Evolutionary conservation across 1,140 invertebrate species (phyloP), one percentile per base, ranked within the genome.

Genomic region (Lepidurus packardi): DNA sequence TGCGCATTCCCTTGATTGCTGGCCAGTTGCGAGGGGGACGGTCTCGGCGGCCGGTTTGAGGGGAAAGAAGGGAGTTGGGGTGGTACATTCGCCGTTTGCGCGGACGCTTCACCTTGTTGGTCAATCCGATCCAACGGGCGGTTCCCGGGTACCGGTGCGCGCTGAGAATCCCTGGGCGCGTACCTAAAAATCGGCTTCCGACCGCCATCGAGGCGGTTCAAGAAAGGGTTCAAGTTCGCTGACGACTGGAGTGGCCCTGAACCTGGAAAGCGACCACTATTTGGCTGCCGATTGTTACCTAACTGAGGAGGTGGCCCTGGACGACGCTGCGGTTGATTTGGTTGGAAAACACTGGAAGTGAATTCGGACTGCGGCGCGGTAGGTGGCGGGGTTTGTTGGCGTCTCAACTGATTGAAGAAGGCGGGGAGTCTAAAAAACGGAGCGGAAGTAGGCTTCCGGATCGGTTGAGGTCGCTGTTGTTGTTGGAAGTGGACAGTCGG

Each of bases 31-130:
- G 43, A 45, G 41, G 24, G 21, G 34, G 7, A 13, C 9, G 43
- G 43, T 47, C 43, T 43, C 21, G 43, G 75, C 16, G 34, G 34
- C 24, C 24, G 75, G 16, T 16, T 43, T 7, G 13, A n/a, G 42
- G 24, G 24, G 11, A 77, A 13, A n/a, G 77, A 10, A 74, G 77
- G 77, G 43, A 43, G 24, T 13, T 78, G 65, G 9, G 77, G 77
- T 25, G 73, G 53, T 16, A 25, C 11, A 13, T 41, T 73, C 1
- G 41, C 34, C 1, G 21, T 44, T 43, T 78, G 73, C 0, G 73
- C 73, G 10, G 43, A 42, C 21, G 75, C 74, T 10, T 74, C 73
- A 16, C 73, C 73, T 21, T 34, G 78, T 21, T 74, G 78, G 21
- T 43, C 73, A n/a, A 44, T 73, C 73, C 43, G 65, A 43, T 42